These are phyloP conservation scores for Drosophila sucinea DNA, from an alignment of 1,140 invertebrate species.

Conservation along the genomic window DNA sequence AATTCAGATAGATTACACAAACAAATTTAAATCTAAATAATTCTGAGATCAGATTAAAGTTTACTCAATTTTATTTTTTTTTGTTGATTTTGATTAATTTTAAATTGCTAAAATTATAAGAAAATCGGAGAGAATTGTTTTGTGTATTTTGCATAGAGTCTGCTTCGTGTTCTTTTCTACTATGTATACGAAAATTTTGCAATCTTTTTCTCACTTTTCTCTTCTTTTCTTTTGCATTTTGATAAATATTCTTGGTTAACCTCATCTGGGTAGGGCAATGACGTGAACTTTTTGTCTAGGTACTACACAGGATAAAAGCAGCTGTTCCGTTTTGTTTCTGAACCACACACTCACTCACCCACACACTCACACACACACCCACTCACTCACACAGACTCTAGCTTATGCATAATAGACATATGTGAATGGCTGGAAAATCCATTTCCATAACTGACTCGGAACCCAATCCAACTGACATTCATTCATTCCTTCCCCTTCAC, in stretches of 20 bases:
- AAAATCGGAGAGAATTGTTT: too few species aligned
- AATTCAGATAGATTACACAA: too few species aligned
- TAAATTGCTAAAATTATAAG: too few species aligned
- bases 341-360: constrained; percentile 3
- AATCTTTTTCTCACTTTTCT: not conserved
- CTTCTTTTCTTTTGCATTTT: not conserved
- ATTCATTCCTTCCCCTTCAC: not conserved
- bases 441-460: constrained; percentile 71
- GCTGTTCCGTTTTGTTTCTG: constrained; percentile 59
- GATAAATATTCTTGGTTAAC: not conserved
- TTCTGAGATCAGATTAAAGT: too few species aligned
- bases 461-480: constrained; percentile 19
- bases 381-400: constrained; percentile 19
- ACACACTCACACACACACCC: not conserved
- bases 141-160: too few species aligned
- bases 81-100: too few species aligned
- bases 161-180: too few species aligned
- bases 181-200: too few species aligned
- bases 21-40: too few species aligned
- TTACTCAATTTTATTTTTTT: too few species aligned
- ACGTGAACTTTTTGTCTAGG: constrained; percentile 64
- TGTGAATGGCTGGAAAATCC: constrained; percentile 58
- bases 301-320: constrained; percentile 57
- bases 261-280: constrained; percentile 50
- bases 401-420: constrained; percentile 75